Conservation (phyloP, 2,888 invertebrate genomes). For the Siphlonurus alternatus region DNA sequence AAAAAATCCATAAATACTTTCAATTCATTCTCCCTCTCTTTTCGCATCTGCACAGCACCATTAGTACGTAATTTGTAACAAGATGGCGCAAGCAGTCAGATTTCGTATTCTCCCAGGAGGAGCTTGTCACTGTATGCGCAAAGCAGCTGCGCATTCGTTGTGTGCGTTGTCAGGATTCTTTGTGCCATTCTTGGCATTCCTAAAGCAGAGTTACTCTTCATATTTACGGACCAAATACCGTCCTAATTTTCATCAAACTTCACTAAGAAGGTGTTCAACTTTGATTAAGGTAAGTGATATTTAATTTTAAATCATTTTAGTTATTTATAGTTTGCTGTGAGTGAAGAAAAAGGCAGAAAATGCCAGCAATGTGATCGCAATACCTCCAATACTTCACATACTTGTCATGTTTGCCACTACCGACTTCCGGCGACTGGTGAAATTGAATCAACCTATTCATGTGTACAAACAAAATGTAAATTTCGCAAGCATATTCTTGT, state of each 20-base stretch:
- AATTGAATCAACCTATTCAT: constrained; percentile 7
- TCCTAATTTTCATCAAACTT: constrained; percentile 44
- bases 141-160: constrained; percentile 62
- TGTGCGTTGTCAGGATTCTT: constrained; percentile 93
- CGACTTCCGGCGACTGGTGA: constrained; percentile 28
- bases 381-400: constrained; percentile 61
- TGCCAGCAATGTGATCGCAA: constrained; percentile 57
- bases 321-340: constrained; percentile 4
- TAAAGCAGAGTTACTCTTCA: constrained; percentile 38
- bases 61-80: too few relatives aligned
- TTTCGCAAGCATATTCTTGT: too few relatives aligned
- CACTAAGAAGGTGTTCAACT: constrained; percentile 42
- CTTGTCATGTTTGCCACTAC: constrained; percentile 46
- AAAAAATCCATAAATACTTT: too few relatives aligned
- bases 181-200: constrained; percentile 96
- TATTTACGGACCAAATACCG: constrained; percentile 45
- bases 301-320: constrained; percentile 8
- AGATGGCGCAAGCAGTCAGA: neutral
- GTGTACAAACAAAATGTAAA: neutral
- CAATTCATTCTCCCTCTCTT: too few relatives aligned
- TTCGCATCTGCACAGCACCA: too few relatives aligned
- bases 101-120: constrained; percentile 28
- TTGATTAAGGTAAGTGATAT: constrained; percentile 53
- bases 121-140: constrained; percentile 61
- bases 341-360: constrained; percentile 32